phyloP scores from a whole-genome alignment of 2,113 vertebrate genomes.

The Etheostoma spectabile region DNA sequence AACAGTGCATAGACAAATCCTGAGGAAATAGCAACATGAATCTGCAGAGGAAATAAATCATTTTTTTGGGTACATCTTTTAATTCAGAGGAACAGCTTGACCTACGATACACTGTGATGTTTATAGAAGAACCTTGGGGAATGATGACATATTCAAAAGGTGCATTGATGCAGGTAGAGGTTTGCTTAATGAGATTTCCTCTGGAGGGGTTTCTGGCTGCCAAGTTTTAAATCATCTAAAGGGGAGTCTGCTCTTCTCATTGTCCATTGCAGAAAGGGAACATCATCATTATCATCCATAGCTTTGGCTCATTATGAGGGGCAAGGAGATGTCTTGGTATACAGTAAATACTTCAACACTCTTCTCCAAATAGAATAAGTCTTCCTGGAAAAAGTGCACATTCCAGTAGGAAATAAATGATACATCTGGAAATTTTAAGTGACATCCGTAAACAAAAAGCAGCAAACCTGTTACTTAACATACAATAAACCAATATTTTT shows the following conservation, averaged over 20 bases:
- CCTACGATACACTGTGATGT: constrained; percentile 43
- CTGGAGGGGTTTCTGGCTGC: constrained; percentile 67
- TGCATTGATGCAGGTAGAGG: constrained; percentile 68
- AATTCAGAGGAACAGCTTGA: constrained; percentile 62
- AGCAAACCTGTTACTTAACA: background rate
- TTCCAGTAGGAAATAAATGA: constrained; percentile 18
- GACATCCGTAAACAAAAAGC: constrained; percentile 3
- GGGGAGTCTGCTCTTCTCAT: constrained; percentile 58
- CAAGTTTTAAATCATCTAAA: constrained; percentile 76
- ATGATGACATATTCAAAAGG: constrained; percentile 66
- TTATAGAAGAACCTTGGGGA: constrained; percentile 37
- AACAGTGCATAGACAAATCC: constrained; percentile 22
- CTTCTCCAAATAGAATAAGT: constrained; percentile 7
- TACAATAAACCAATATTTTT: constrained; percentile 31
- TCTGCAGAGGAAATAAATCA: constrained; percentile 32
- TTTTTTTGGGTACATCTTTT: constrained; percentile 44
- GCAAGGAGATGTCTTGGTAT: constrained; percentile 60
- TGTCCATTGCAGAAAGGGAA: constrained; percentile 60
- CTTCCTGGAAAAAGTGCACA: constrained; percentile 10
- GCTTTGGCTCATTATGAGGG: constrained; percentile 66
- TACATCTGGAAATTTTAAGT: constrained; percentile 12
- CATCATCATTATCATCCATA: constrained; percentile 75
- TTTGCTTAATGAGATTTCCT: constrained; percentile 80
- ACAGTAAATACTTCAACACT: constrained; percentile 45
- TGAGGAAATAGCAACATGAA: constrained; percentile 37